phyloP scores from a whole-genome alignment of 2,797 vertebrate species.

The Enoplosus armatus region DNA sequence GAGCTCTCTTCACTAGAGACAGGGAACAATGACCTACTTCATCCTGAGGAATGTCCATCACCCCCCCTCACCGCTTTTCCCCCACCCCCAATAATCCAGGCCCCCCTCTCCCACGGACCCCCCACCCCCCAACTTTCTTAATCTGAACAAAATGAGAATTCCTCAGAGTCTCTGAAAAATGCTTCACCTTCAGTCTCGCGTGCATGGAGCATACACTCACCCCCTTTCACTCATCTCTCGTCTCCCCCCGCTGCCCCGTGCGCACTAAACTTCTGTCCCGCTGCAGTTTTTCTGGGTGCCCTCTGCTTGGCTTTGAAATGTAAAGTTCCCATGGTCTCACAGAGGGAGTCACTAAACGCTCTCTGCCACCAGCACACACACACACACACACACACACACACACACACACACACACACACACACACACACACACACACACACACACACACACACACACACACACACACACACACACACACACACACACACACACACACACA shows the following conservation, averaged over 20 bases:
- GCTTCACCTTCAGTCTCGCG: conserved; percentile 74
- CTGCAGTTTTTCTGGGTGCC: conserved; percentile 68
- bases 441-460: conserved; percentile 28
- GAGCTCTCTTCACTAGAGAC: conserved; percentile 85
- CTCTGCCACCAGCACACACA: conserved; percentile 50
- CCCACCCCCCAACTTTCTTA: conserved; percentile 74
- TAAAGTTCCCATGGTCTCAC: conserved; percentile 81
- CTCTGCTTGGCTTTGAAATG: conserved; percentile 80
- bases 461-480: conserved; percentile 44
- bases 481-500: conserved; percentile 32
- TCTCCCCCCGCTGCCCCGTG: conserved; percentile 24
- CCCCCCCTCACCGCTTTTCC: conserved; percentile 34
- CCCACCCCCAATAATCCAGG: conserved; percentile 71
- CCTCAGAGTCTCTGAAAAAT: conserved; percentile 76
- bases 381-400: conserved; percentile 36
- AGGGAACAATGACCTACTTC: conserved; percentile 89
- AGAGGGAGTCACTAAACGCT: conserved; percentile 72
- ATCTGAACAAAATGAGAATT: conserved; percentile 88
- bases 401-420: conserved; percentile 43
- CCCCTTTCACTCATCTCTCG: conserved; percentile 39
- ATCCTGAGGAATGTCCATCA: conserved; percentile 87
- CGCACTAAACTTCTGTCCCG: conserved; percentile 56
- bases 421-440: conserved; percentile 42
- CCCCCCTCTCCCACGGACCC: conserved; percentile 70
- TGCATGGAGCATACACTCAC: conserved; percentile 37